Base-by-base conservation (phyloP, 2,888 invertebrate genomes). In the Cheilosia scutellata region DNA sequence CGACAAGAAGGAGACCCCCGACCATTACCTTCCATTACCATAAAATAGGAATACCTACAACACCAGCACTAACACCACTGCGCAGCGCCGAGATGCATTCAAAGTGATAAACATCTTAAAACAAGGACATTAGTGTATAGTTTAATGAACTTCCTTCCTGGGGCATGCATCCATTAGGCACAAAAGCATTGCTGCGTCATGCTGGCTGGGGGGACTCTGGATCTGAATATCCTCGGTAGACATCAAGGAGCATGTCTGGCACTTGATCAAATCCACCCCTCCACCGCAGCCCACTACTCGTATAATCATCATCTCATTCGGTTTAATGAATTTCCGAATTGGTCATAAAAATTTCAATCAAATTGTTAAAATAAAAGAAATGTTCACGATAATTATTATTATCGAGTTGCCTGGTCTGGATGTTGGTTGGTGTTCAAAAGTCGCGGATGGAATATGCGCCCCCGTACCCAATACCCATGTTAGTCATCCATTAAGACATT, bases 91-190 rank as follows among this genome's bases (percentile, higher is more conserved):
- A 47, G 62, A 83, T 76, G 76, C 86, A 86, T 86, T 82, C 82
- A 82, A 55, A 77, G 55, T 78, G 87, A 87, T 87, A 87, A 87
- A 82, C 62, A 87, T 87, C 87, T 74, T 42, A 63, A 82, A 87
- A 82, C 87, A 87, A 87, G 87, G 87, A 87, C 87, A 87, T 82
- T 78, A 74, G 82, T 72, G 82, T 72, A 40, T 63, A 74, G 87
- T 87, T 87, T 87, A 87, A 82, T 82, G 87, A 87, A 87, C 87
- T 82, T 87, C 78, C 82, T 87, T 87, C 82, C 82, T 74, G 77
- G 27, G 75, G 31, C 42, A 42, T 25, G 70, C 66, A 86, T 57
- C 63, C 74, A 83, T 74, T 78, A 77, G 74, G 58, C 60, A 9
- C 40, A 60, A 62, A 60, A 20, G 37, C 42, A 6, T 40, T 55